A percentile compares a stretch with the other conserved stretches of the same genome.
Evolutionary conservation across 2,113 vertebrate species (phyloP).

Genomic region (Hippocampus mohnikei): DNA sequence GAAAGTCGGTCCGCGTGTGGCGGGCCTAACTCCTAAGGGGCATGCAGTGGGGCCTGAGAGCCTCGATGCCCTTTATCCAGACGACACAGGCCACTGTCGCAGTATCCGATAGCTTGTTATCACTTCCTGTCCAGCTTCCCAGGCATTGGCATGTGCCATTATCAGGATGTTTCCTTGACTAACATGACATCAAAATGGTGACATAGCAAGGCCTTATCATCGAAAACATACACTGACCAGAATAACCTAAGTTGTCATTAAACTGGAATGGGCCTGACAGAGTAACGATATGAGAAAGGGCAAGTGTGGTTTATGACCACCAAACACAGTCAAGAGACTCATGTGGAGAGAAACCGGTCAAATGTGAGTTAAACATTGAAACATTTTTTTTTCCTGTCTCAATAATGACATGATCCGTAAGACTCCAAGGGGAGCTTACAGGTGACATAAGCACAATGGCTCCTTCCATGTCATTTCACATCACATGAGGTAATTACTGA

Average conservation of each 20-base stretch:
- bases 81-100: slow-evolving; percentile 2
- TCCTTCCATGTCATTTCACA: slow-evolving; percentile 33
- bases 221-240: slow-evolving; percentile 44
- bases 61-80: not conserved
- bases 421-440: not conserved
- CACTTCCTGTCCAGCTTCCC: slow-evolving; percentile 52
- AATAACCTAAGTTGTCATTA: slow-evolving; percentile 47
- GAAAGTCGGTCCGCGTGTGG: no score
- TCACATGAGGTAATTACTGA: slow-evolving; percentile 40
- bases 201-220: slow-evolving; percentile 52
- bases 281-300: slow-evolving; percentile 32
- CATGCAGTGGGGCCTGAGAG: not conserved
- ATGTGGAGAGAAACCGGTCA: not conserved
- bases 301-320: slow-evolving; percentile 29
- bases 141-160: slow-evolving; percentile 26
- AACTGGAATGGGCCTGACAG: slow-evolving; percentile 36
- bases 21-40: not conserved
- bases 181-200: slow-evolving; percentile 38
- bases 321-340: not conserved
- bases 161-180: slow-evolving; percentile 46
- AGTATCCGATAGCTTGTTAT: slow-evolving; percentile 47
- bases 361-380: not conserved
- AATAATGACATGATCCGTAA: slow-evolving; percentile 2
- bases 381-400: not conserved
- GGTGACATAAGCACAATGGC: slow-evolving; percentile 23